Conservation (phyloP, 2,113 vertebrate genomes). For the Phoxinus phoxinus region DNA sequence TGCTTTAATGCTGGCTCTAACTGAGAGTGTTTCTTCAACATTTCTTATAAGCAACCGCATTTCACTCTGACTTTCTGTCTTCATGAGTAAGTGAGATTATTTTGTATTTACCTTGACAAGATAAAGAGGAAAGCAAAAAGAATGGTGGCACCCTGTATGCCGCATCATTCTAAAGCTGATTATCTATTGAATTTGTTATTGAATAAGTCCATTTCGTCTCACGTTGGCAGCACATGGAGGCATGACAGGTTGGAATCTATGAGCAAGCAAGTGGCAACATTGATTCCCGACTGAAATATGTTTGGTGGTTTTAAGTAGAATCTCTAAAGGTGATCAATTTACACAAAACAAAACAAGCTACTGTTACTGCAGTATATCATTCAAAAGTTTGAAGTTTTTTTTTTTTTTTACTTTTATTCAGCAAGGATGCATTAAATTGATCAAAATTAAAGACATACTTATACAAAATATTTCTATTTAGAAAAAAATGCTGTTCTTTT, state of each 20-base stretch:
- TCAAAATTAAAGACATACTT: too few relatives aligned
- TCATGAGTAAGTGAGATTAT: conserved; percentile 26
- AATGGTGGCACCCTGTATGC: not conserved
- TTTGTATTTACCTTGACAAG: not conserved
- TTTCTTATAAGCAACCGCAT: not conserved
- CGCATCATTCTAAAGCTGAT: not conserved
- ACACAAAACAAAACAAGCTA: not conserved
- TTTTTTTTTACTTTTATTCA: too few relatives aligned
- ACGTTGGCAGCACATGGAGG: conserved; percentile 31
- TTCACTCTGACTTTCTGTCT: not conserved
- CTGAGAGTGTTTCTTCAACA: not conserved
- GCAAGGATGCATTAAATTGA: too few relatives aligned
- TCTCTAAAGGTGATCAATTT: conserved; percentile 18
- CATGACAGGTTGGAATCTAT: conserved; percentile 67
- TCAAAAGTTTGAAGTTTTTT: too few relatives aligned
- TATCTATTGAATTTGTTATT: conserved; percentile 35
- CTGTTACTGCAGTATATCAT: not conserved
- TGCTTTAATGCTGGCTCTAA: conserved; percentile 12
- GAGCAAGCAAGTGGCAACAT: conserved; percentile 67
- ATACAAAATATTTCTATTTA: too few relatives aligned
- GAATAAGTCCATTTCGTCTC: conserved; percentile 35
- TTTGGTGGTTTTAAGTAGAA: conserved; percentile 31
- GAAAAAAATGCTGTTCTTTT: too few relatives aligned
- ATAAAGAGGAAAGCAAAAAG: not conserved
- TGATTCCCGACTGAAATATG: conserved; percentile 63